phyloP scores from a whole-genome alignment of 2,888 invertebrate genomes.

The Erynnis tages region DNA sequence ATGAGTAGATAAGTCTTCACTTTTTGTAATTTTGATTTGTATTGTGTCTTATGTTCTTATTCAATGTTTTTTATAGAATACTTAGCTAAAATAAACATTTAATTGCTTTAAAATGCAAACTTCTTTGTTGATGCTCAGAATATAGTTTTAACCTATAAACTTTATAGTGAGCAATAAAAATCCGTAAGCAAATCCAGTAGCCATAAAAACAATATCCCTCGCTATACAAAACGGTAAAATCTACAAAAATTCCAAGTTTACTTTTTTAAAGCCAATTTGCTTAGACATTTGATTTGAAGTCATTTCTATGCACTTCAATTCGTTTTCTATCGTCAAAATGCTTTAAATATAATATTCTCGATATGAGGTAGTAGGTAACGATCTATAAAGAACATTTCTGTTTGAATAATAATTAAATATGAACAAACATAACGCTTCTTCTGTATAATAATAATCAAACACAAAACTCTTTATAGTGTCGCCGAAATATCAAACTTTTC shows the following conservation, averaged over 20 bases:
- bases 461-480: constrained; percentile 26
- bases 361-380: constrained; percentile 52
- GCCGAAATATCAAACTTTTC: constrained; percentile 25
- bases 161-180: constrained; percentile 6
- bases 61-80: no score
- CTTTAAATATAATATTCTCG: constrained; percentile 46
- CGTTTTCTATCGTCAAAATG: constrained; percentile 53
- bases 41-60: no score
- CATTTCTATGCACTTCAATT: constrained; percentile 68
- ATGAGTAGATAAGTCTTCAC: no score
- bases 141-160: neutral
- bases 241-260: constrained; percentile 31
- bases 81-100: no score
- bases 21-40: no score
- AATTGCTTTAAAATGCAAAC: no score
- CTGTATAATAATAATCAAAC: constrained; percentile 9
- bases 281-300: constrained; percentile 54
- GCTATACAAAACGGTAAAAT: constrained; percentile 46
- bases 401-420: constrained; percentile 60
- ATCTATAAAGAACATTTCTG: constrained; percentile 51
- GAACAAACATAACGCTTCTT: constrained; percentile 49
- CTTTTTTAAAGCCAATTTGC: constrained; percentile 45
- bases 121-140: no score
- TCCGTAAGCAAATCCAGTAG: constrained; percentile 4
- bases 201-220: constrained; percentile 34